A percentile compares a stretch with the other conserved stretches of the same genome.
Evolutionary conservation across 2,113 vertebrate species (phyloP).

Genomic region (Corvus moneduloides): DNA sequence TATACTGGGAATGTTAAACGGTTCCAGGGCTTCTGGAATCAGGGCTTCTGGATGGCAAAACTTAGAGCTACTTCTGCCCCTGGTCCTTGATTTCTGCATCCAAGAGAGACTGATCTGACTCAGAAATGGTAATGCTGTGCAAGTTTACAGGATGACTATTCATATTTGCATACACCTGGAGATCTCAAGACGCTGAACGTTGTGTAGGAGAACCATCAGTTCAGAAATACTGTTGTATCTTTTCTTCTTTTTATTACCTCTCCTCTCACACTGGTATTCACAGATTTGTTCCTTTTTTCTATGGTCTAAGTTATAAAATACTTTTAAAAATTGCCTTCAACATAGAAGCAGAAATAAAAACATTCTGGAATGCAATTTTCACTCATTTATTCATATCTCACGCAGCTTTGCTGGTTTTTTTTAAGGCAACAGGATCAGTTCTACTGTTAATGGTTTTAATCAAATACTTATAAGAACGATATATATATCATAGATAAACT

Average conservation of each 20-base stretch:
- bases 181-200: background rate
- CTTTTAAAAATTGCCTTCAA: background rate
- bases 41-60: background rate
- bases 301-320: background rate
- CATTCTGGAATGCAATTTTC: background rate
- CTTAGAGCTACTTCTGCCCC: background rate
- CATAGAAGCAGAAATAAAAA: background rate
- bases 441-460: background rate
- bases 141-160: background rate
- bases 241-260: background rate
- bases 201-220: background rate
- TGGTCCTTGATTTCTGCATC: background rate
- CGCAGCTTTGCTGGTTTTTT: background rate
- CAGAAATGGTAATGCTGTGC: background rate
- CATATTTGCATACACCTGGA: background rate
- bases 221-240: background rate
- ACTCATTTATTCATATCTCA: background rate
- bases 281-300: background rate
- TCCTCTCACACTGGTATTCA: background rate
- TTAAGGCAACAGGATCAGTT: background rate
- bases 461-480: background rate
- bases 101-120: background rate
- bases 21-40: background rate
- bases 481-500: background rate
- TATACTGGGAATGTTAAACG: background rate